phyloP scores from a whole-genome alignment of 1,140 invertebrate genomes.

The Campoletis sonorensis region DNA sequence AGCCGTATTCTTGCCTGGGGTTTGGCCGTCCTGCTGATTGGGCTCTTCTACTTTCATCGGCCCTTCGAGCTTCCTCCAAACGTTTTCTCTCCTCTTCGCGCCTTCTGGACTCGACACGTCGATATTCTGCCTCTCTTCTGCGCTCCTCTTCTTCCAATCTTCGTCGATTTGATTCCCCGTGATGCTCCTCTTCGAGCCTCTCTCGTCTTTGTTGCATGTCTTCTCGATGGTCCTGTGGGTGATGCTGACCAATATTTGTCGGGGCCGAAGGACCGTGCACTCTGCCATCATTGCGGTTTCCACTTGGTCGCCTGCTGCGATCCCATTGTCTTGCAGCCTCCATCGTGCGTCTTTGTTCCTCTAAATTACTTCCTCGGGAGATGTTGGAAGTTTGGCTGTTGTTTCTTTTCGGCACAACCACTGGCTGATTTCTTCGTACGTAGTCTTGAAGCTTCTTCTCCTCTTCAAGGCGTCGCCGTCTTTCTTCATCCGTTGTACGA shows the following conservation, averaged over 20 bases:
- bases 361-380: background rate
- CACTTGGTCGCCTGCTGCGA: conserved; percentile 39
- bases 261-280: conserved; percentile 58
- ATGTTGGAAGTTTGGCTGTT: conserved; percentile 4
- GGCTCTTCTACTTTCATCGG: conserved; percentile 50
- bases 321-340: conserved; percentile 47
- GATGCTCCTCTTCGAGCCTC: conserved; percentile 35
- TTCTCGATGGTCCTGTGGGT: conserved; percentile 40
- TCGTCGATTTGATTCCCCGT: conserved; percentile 45
- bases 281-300: conserved; percentile 39
- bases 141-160: conserved; percentile 23
- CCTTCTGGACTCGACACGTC: conserved; percentile 51
- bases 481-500: conserved; percentile 21
- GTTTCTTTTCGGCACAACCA: conserved; percentile 39
- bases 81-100: conserved; percentile 59
- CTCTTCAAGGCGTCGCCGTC: conserved; percentile 32
- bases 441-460: conserved; percentile 41
- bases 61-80: conserved; percentile 39
- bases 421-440: conserved; percentile 48
- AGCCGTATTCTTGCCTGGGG: background rate
- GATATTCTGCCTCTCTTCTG: conserved; percentile 52
- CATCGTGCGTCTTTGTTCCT: conserved; percentile 44
- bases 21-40: conserved; percentile 1
- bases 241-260: conserved; percentile 49
- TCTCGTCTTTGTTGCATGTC: conserved; percentile 34